phyloP scores from a whole-genome alignment of 2,888 invertebrate genomes.

The Hipparchia sbordonii region DNA sequence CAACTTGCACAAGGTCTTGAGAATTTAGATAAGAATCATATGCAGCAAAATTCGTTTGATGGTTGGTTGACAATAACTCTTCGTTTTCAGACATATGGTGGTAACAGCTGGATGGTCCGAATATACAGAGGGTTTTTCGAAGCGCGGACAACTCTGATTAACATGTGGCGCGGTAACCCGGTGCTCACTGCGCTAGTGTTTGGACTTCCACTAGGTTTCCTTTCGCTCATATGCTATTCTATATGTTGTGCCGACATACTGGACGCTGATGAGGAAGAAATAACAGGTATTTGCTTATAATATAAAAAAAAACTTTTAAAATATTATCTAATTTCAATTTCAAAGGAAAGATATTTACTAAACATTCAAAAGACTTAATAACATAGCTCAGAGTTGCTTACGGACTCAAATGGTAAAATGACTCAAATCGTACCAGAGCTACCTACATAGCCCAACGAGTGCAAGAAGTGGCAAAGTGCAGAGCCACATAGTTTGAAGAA shows the following conservation, averaged over 20 bases:
- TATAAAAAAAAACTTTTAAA: background rate
- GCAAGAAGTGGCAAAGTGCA: too few relatives aligned
- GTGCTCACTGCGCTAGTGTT: conserved; percentile 96
- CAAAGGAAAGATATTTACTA: background rate
- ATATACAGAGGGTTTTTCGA: conserved; percentile 93
- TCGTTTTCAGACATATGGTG: conserved; percentile 88
- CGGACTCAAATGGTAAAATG: too few relatives aligned
- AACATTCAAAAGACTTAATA: too few relatives aligned
- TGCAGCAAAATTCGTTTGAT: background rate
- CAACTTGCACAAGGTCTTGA: too few relatives aligned
- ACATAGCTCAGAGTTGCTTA: too few relatives aligned
- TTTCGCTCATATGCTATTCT: conserved; percentile 96
- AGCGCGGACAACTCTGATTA: conserved; percentile 88
- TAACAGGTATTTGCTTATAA: conserved; percentile 52
- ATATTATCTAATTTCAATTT: background rate
- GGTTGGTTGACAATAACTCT: background rate
- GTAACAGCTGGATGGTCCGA: conserved; percentile 89
- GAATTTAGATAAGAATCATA: too few relatives aligned
- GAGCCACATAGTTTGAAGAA: too few relatives aligned
- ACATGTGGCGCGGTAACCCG: conserved; percentile 97
- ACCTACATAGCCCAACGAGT: too few relatives aligned
- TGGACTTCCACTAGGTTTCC: conserved; percentile 96
- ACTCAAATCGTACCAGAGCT: too few relatives aligned
- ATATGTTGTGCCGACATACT: conserved; percentile 98
- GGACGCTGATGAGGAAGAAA: conserved; percentile 93